Evolutionary conservation across 1,140 invertebrate genomes (phyloP), one percentile per base, ranked within the genome.

Genomic region (Coptotermes formosanus): DNA sequence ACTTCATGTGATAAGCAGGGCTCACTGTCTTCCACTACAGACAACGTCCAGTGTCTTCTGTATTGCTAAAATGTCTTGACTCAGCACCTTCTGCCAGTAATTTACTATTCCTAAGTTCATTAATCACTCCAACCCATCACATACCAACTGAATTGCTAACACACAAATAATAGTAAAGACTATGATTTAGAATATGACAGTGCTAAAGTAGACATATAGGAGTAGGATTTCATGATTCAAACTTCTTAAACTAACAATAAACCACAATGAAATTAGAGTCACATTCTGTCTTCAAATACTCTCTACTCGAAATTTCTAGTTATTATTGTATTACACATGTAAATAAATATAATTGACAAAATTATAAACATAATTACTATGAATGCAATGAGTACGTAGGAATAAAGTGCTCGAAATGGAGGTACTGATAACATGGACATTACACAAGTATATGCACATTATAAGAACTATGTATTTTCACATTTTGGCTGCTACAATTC

Each of bases 1-100:
- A 8, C 8, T 30, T 75, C 8, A 75, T 75, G n/a, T 23, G 14
- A 19, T 64, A 23, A 64, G 7, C 7, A 30, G 14, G 64, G 64
- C 64, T 75, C 64, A 75, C 64, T 75, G 64, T 75, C 64, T 75
- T 75, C 64, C 64, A 75, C 64, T 75, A 75, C 16, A n/a, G n/a
- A 30, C 23, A n/a, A 75, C 30, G n/a, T 75, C 64, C n/a, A 75
- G 0, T 75, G 25, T 75, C 64, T 75, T 75, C 25, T 75, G 16
- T 30, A 75, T 30, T 75, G 64, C 7, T 75, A 21, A 19, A 55
- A 19, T 16, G 2, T 55, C 52, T 21, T 55, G 25, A 30, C 14
- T 25, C 25, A 75, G 64, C 64, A 75, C 25, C n/a, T 75, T 75
- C 64, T 7, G 30, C n/a, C 25, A 75, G 19, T 55, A 55, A 55